These are phyloP conservation scores for Tetranychus piercei DNA, from an alignment of 2,888 invertebrate genomes.

Conservation along the genomic window DNA sequence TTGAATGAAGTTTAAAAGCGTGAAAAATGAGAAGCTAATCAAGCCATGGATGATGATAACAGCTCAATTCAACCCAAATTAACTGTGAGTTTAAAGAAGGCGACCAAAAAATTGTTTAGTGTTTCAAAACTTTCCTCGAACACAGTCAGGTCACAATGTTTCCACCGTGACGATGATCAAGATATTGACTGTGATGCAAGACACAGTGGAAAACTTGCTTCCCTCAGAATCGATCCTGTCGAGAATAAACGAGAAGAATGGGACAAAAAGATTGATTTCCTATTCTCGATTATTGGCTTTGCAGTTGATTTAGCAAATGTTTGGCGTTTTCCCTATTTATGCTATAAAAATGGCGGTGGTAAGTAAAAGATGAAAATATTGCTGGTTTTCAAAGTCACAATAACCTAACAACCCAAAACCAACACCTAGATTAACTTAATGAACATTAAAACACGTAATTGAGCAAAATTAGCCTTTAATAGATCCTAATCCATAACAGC, in stretches of 20 bases:
- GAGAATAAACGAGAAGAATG: slow-evolving; percentile 16
- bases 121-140: neutral
- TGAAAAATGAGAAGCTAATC: neutral
- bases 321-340: slow-evolving; percentile 35
- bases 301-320: slow-evolving; percentile 35
- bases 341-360: slow-evolving; percentile 36
- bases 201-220: neutral
- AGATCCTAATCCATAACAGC: neutral
- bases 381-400: no score
- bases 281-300: slow-evolving; percentile 29
- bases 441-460: no score
- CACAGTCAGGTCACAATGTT: neutral
- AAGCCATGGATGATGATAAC: neutral
- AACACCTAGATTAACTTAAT: no score
- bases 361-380: slow-evolving; percentile 20
- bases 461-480: no score
- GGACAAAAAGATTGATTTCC: slow-evolving; percentile 23
- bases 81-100: neutral
- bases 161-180: neutral
- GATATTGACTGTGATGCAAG: neutral
- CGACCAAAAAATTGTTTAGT: slow-evolving; percentile 12
- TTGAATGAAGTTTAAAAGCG: neutral
- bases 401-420: neutral
- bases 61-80: neutral
- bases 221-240: no score